These are phyloP conservation scores for Heliocidaris tuberculata DNA, from an alignment of 35 echinoderm and acorn worm species.

Conservation along the genomic window DNA sequence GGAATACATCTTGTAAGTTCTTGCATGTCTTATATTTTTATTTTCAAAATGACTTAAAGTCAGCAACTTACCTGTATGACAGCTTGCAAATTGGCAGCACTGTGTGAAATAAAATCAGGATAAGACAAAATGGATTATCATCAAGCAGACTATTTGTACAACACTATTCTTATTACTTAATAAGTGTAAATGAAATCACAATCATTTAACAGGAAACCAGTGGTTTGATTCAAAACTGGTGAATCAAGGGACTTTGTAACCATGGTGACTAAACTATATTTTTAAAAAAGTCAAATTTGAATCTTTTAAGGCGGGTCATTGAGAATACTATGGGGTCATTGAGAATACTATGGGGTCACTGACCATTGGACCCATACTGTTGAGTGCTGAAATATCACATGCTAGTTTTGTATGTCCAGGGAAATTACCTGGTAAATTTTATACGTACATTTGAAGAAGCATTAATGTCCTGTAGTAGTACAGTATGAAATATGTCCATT, in stretches of 20 bases:
- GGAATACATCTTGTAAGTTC: too few species aligned
- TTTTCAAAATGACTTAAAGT: not conserved
- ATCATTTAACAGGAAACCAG: not conserved
- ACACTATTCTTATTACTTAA: not conserved
- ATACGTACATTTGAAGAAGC: too few species aligned
- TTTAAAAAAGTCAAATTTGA: not conserved
- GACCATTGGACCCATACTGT: too few species aligned
- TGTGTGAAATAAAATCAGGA: not conserved
- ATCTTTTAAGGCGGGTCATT: too few species aligned
- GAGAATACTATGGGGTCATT: too few species aligned
- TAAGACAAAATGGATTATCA: not conserved
- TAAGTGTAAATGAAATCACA: not conserved
- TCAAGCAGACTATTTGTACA: not conserved
- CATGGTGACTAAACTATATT: not conserved
- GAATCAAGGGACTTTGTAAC: not conserved
- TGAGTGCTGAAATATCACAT: too few species aligned
- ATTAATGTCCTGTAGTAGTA: too few species aligned
- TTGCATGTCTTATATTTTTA: too few species aligned
- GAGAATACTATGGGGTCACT: too few species aligned
- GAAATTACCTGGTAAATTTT: too few species aligned
- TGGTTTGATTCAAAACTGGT: not conserved
- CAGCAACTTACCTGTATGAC: constrained; percentile 14
- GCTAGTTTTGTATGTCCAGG: too few species aligned
- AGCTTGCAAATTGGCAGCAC: constrained; percentile 35
- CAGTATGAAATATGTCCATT: too few species aligned